A percentile compares a stretch with the other conserved stretches of the same genome.
Evolutionary conservation across 1,140 invertebrate species (phyloP).

Genomic region (Cydia strobilella): DNA sequence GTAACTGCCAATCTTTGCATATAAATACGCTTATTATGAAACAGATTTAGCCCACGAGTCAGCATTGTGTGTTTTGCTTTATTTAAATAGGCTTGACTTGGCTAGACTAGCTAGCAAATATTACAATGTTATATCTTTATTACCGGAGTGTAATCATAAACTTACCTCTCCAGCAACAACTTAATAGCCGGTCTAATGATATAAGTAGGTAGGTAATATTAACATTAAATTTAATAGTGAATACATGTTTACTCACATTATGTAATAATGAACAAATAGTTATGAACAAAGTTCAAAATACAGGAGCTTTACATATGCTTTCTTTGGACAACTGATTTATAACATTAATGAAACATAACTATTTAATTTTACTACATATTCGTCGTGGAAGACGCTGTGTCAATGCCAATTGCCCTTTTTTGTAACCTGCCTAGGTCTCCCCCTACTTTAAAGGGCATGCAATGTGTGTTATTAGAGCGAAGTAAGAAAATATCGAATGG

Average conservation of each 20-base stretch:
- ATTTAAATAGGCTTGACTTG: neutral
- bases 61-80: neutral
- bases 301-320: neutral
- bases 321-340: neutral
- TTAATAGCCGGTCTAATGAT: too few species aligned
- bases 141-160: neutral
- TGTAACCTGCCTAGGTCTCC: neutral
- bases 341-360: neutral
- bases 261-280: too few species aligned
- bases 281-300: too few species aligned
- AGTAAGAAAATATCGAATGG: constrained; percentile 34
- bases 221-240: too few species aligned
- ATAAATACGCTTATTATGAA: constrained; percentile 23
- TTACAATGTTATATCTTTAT: neutral
- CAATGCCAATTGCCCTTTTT: neutral
- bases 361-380: neutral
- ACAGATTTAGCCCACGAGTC: neutral
- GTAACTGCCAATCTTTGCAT: constrained; percentile 15
- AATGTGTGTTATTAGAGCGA: constrained; percentile 35
- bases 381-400: neutral
- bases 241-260: too few species aligned
- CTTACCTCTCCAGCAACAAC: neutral
- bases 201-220: too few species aligned
- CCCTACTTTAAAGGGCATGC: neutral
- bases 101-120: too few species aligned